These are phyloP conservation scores for Ispidina picta DNA, from an alignment of 2,797 vertebrate species.

Conservation along the genomic window DNA sequence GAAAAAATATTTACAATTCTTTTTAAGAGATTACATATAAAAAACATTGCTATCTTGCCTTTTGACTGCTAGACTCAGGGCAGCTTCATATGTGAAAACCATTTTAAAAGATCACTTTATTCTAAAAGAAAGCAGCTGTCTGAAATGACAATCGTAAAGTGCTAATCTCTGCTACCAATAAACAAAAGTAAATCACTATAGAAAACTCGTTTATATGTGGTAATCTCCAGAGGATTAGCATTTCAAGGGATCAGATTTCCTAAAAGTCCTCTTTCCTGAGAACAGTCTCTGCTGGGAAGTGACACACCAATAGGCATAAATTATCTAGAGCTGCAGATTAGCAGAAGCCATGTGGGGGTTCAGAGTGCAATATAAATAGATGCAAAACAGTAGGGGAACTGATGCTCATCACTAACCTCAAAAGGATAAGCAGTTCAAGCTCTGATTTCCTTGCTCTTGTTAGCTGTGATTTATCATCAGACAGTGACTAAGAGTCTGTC, in stretches of 20 bases:
- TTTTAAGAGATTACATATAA: slow-evolving; percentile 49
- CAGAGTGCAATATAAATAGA: slow-evolving; percentile 77
- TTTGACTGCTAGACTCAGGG: slow-evolving; percentile 52
- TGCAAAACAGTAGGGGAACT: slow-evolving; percentile 73
- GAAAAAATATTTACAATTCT: slow-evolving; percentile 65
- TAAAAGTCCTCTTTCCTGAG: slow-evolving; percentile 73
- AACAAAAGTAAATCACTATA: slow-evolving; percentile 73
- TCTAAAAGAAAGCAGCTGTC: slow-evolving; percentile 65
- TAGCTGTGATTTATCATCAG: slow-evolving; percentile 76
- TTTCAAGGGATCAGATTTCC: slow-evolving; percentile 78
- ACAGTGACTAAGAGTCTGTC: slow-evolving; percentile 61
- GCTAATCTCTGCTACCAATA: slow-evolving; percentile 69
- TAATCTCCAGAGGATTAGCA: slow-evolving; percentile 76
- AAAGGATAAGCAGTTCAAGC: slow-evolving; percentile 77
- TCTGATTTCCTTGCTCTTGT: slow-evolving; percentile 72
- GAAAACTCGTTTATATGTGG: slow-evolving; percentile 67
- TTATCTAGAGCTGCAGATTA: slow-evolving; percentile 81
- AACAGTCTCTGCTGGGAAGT: slow-evolving; percentile 71
- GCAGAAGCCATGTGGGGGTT: slow-evolving; percentile 72
- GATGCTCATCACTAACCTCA: slow-evolving; percentile 70
- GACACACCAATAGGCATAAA: slow-evolving; percentile 78
- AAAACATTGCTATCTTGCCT: slow-evolving; percentile 44
- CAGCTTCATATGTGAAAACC: slow-evolving; percentile 58
- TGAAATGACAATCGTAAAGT: slow-evolving; percentile 66
- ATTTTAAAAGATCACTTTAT: slow-evolving; percentile 62